Conservation (phyloP, 2,113 vertebrate species). For the Centropus unirufus region DNA sequence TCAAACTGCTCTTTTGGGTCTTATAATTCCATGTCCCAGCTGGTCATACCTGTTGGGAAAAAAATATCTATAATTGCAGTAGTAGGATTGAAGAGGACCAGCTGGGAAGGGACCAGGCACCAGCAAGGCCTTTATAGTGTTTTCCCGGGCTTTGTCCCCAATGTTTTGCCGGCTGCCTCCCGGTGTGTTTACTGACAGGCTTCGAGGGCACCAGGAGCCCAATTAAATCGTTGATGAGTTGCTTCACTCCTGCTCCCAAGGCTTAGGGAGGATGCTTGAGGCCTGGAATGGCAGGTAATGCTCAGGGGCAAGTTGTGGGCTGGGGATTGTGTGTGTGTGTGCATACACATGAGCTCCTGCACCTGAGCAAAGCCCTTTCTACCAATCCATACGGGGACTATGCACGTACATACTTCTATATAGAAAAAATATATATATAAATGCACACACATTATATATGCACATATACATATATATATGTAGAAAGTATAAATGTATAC, state of each 20-base stretch:
- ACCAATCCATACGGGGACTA: neutral
- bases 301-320: neutral
- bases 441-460: neutral
- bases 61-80: neutral
- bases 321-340: neutral
- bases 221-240: neutral
- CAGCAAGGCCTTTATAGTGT: accelerated
- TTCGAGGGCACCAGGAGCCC: neutral
- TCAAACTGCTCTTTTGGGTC: neutral
- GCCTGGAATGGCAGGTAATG: neutral
- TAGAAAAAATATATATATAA: neutral
- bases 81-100: neutral
- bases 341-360: neutral
- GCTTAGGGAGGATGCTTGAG: accelerated
- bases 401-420: neutral
- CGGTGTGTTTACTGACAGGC: accelerated
- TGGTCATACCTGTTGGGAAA: neutral
- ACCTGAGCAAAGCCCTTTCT: neutral
- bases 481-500: neutral
- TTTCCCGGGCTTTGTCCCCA: neutral
- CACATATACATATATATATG: neutral
- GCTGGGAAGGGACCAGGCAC: neutral
- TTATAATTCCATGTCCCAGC: neutral
- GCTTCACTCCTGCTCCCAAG: neutral
- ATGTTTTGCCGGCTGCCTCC: accelerated